Base-by-base conservation (phyloP, 2,797 vertebrate genomes). In the Rachycentron canadum region DNA sequence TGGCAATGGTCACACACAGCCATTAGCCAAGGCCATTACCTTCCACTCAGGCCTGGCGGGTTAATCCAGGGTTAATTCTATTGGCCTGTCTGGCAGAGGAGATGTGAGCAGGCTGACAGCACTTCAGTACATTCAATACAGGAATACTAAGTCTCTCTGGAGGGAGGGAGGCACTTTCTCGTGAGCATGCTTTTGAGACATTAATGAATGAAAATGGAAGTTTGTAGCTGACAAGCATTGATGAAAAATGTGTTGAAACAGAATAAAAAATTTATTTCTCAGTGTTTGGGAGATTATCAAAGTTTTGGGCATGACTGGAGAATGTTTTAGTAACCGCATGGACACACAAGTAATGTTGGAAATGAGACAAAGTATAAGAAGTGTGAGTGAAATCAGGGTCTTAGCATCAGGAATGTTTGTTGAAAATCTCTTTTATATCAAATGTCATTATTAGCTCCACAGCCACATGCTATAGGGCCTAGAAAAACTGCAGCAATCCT, bases 1-100 rank as follows among this genome's bases (percentile, higher is more conserved):
- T 94, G 94, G 93, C 94, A 95, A 52, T 56, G 73, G 79, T 55
- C 84, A 69, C 81, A 64, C 81, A 65, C 84, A 84, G 80, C 73
- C 87, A 92, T 91, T 89, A 93, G 84, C 89, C 84, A 79, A 82
- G 84, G 87, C 91, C 90, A 92, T 93, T 93, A 93, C 91, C 86
- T 89, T 86, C 86, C 89, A 89, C 91, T 84, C 57, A 25, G 88
- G 88, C 88, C 87, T 82, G 85, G 84, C 73, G 91, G 92, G 91
- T 94, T 94, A 92, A 95, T 92, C 91, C 85, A 84, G 92, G 89
- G 92, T 94, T 93, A 92, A 93, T 94, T 94, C 83, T 86, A 78
- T 90, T 89, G 92, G 87, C 89, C 86, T 71, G 80, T 79, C 70
- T 88, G 83, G 86, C 82, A 89, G 73, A 72, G 75, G 77, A 85